phyloP scores from a whole-genome alignment of 2,113 vertebrate species.

The Rhadina sibilatrix region DNA sequence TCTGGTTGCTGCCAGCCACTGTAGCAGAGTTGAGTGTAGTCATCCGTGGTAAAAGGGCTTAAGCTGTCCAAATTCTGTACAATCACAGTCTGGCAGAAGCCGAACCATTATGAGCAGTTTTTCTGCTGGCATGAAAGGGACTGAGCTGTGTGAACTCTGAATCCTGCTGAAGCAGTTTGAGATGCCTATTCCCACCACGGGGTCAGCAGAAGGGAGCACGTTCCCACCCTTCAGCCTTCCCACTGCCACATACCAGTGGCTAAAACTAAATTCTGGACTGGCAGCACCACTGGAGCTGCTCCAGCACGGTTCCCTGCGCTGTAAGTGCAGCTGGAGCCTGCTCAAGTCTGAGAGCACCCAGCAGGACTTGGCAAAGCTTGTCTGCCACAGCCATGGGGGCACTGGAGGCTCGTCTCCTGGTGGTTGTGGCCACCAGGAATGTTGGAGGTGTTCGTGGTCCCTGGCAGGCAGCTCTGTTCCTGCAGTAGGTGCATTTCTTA shows the following conservation, averaged over 20 bases:
- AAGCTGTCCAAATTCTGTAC: background rate
- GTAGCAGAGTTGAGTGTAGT: background rate
- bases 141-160: background rate
- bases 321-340: background rate
- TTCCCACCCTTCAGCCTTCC: background rate
- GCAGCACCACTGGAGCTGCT: background rate
- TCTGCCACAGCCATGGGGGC: background rate
- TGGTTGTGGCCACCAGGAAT: background rate
- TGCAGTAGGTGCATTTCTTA: background rate
- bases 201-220: background rate
- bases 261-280: background rate
- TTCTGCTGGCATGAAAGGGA: background rate
- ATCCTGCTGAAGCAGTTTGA: background rate
- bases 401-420: background rate
- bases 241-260: background rate
- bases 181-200: background rate
- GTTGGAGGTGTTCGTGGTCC: background rate
- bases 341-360: background rate
- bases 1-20: background rate
- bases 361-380: background rate
- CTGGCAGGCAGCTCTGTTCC: background rate
- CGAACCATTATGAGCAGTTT: background rate
- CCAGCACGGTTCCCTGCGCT: background rate
- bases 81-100: background rate
- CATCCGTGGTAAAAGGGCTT: background rate